Evolutionary conservation across 2,797 vertebrate genomes (phyloP), one percentile per base, ranked within the genome.

Genomic region (Numenius phaeopus): DNA sequence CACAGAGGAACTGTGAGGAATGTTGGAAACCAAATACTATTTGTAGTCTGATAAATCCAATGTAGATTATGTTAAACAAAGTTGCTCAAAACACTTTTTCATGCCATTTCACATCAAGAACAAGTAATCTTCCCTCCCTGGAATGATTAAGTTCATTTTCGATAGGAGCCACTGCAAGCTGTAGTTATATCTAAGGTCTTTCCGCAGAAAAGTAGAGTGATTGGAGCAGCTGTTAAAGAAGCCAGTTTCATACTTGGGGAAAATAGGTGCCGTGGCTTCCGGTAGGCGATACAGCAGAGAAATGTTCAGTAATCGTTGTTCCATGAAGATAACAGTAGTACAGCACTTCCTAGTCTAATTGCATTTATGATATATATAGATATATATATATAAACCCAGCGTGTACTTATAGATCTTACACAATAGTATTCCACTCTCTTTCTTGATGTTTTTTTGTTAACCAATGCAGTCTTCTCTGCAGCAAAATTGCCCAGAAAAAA

Each of bases 221-320:
- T 82, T 83, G 15, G 75, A 91, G 39, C 20, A 67, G 27, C 20
- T 81, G 65, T 85, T 90, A 81, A 89, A 91, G 29, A 90, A 91
- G 23, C 9, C 59, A 77, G 50, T 83, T 93, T 93, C 47, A 34
- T 67, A 59, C 47, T 52, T 34, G 17, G 9, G 49, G 66, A 83
- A 92, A 96, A 78, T 47, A 80, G 34, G 19, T 83, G 14, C 22
- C 58, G 14, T 64, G 34, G 42, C 50, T 93, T 97, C 83, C 77
- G 76, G 94, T 77, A 89, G 80, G 19, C 39, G 55, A 72, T 32
- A 79, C 44, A 89, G 83, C 59, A 96, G 72, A 95, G 83, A 82
- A 77, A 80, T 91, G 94, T 96, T 89, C 86, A 84, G 42, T 42
- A 96, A 69, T 50, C 14, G 49, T 88, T 87, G n/a, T 93, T 96